These are phyloP conservation scores for Pseudanteris insignis DNA, from an alignment of 2,888 invertebrate genomes.

Conservation along the genomic window DNA sequence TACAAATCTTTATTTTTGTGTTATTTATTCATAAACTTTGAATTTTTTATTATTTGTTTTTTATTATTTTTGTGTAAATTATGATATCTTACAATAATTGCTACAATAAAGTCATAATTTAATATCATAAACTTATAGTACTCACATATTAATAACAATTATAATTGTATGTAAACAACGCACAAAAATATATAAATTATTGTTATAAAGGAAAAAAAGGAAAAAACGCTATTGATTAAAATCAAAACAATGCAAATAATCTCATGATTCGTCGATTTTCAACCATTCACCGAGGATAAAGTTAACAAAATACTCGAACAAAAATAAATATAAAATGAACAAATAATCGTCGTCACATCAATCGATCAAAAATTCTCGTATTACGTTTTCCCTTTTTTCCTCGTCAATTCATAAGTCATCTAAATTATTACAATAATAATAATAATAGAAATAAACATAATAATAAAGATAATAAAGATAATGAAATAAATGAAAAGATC, in stretches of 20 bases:
- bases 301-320: conserved; percentile 7
- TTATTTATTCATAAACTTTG: conserved; percentile 20
- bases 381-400: conserved; percentile 26
- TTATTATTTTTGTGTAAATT: conserved; percentile 38
- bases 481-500: conserved; percentile 2
- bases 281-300: conserved; percentile 14
- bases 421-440: conserved; percentile 11
- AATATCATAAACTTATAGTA: conserved; percentile 41
- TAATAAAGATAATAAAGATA: background rate
- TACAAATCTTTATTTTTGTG: too few species aligned
- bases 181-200: conserved; percentile 44
- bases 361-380: conserved; percentile 9
- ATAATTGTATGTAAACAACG: conserved; percentile 37
- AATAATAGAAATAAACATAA: conserved; percentile 3
- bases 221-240: conserved; percentile 11
- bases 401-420: conserved; percentile 31
- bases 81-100: conserved; percentile 37
- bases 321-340: conserved; percentile 8
- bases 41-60: background rate
- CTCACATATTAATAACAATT: conserved; percentile 39
- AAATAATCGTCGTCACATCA: background rate
- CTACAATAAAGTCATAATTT: conserved; percentile 38
- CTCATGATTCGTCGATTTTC: conserved; percentile 28
- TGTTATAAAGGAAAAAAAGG: conserved; percentile 28
- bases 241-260: conserved; percentile 26